Base-by-base conservation (phyloP, 2,888 invertebrate species). In the Bedellia somnulentella region DNA sequence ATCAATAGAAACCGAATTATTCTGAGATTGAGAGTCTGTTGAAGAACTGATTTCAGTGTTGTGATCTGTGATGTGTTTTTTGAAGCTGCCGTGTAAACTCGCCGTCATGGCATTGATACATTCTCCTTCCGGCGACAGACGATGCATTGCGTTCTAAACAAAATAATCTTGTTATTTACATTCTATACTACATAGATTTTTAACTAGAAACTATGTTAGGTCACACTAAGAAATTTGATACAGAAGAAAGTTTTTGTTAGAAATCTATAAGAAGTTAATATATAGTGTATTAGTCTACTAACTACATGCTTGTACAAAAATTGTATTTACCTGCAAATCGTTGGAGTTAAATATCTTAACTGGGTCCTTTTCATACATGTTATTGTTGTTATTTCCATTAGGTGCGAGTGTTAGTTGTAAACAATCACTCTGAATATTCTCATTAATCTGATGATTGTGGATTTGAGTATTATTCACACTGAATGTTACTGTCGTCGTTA, bases 401-500 rank as follows among this genome's bases (percentile, higher is more conserved):
- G 73, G 70, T 44, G 71, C 62, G 68, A 75, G 70, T 63, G 75
- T 75, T 75, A 75, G 59, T 71, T 73, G 75, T 49, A 71, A 54
- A 45, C 61, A 60, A 41, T 76, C 70, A 41, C 58, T 71, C 46
- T 67, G 61, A 47, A 73, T 66, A 50, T 57, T 57, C 47, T 75
- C 63, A 49, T 71, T 63, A 57, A 70, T 66, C 60, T 76, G 63
- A 49, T 81, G 79, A 39, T 70, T 73, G 46, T 68, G 73, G 45
- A 70, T 60, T 54, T 73, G 68, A 34, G 70, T 66, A 49, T 80
- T 77, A 64, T 84, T 85, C 43, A 89, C 85, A 45, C 86, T 87
- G 56, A 89, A 88, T 11, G 89, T 89, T 27, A 90, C 87, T n/a
- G 88, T 89, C n/a, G 89, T 87, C 27, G 90, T 89, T 29, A 89